phyloP scores from a whole-genome alignment of 2,888 invertebrate genomes.

The Mimas tiliae region DNA sequence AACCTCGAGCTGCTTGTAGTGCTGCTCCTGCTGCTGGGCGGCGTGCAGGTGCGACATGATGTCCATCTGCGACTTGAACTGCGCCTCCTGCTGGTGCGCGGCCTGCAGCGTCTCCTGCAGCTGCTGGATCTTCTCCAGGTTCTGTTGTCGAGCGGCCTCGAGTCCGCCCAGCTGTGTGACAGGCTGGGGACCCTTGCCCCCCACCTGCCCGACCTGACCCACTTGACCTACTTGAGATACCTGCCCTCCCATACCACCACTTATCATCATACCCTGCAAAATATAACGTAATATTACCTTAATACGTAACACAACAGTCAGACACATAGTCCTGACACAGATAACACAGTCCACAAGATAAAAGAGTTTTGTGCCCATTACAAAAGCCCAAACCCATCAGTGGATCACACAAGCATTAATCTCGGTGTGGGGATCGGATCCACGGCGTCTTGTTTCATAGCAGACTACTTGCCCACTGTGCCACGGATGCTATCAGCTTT shows the following conservation, averaged over 20 bases:
- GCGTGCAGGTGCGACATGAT: conserved; percentile 89
- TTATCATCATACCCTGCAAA: conserved; percentile 73
- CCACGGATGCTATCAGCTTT: too few species aligned
- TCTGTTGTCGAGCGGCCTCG: conserved; percentile 90
- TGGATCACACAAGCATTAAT: too few species aligned
- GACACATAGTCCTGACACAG: not conserved
- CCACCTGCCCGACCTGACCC: conserved; percentile 60
- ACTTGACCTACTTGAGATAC: conserved; percentile 53
- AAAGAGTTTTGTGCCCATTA: too few species aligned
- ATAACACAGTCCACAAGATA: too few species aligned
- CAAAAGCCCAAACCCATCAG: too few species aligned
- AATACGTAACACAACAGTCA: not conserved
- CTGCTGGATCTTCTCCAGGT: conserved; percentile 90
- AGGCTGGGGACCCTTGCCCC: conserved; percentile 64
- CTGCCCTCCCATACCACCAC: conserved; percentile 64
- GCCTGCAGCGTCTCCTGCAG: conserved; percentile 91
- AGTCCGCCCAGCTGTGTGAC: conserved; percentile 82
- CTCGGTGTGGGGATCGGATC: too few species aligned
- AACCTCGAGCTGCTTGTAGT: conserved; percentile 90
- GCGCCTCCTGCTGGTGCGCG: conserved; percentile 89
- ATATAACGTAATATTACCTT: not conserved
- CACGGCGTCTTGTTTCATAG: too few species aligned
- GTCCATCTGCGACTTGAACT: conserved; percentile 91
- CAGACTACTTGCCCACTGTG: too few species aligned
- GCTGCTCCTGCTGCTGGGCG: conserved; percentile 92